Evolutionary conservation across 2,797 vertebrate genomes (phyloP).

Genomic region (Microctenopoma lineatum): DNA sequence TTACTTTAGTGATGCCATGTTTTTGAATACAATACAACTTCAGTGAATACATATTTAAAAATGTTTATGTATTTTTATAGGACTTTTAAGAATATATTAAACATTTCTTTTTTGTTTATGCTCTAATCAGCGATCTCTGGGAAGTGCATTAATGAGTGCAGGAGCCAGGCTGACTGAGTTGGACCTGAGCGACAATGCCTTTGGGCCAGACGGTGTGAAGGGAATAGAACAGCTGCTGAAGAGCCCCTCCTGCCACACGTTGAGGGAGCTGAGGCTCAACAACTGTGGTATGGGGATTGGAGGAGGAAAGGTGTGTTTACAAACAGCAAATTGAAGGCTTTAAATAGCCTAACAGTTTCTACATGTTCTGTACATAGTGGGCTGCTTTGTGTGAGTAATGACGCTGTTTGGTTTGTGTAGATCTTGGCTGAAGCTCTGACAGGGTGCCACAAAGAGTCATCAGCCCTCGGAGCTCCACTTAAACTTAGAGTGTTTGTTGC

Average conservation of each 20-base stretch:
- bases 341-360: background rate
- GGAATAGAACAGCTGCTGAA: conserved; percentile 92
- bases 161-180: conserved; percentile 91
- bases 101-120: background rate
- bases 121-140: conserved; percentile 85
- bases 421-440: conserved; percentile 92
- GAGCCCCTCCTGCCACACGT: conserved; percentile 89
- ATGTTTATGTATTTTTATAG: background rate
- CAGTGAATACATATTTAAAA: background rate
- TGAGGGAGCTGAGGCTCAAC: conserved; percentile 92
- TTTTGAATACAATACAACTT: too few species aligned
- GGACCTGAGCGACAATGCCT: conserved; percentile 97
- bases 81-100: too few species aligned
- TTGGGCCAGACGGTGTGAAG: conserved; percentile 94
- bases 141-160: conserved; percentile 89
- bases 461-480: conserved; percentile 85
- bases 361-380: background rate
- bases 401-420: conserved; percentile 71
- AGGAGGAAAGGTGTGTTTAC: conserved; percentile 89
- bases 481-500: conserved; percentile 92
- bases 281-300: conserved; percentile 98
- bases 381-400: background rate
- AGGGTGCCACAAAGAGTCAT: conserved; percentile 88
- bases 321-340: background rate
- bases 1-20: background rate